Base-by-base conservation (phyloP, 2,797 vertebrate species). In the Acanthurus leucopareius region DNA sequence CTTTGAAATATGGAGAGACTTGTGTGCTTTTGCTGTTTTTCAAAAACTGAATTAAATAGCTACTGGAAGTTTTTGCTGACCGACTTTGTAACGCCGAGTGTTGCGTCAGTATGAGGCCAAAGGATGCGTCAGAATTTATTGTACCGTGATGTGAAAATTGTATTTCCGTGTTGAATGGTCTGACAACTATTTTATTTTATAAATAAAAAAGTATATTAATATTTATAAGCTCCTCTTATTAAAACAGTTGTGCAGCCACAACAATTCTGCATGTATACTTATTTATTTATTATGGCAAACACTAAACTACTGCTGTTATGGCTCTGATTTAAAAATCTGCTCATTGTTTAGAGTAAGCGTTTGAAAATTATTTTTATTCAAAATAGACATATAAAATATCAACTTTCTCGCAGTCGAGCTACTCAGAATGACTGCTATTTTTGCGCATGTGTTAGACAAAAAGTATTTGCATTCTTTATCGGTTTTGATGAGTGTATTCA, bases 1-100 rank as follows among this genome's bases (percentile, higher is more conserved):
- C 77, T 91, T 92, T 93, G 83, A 89, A 92, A 93, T 77, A 79
- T 75, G 35, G 62, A 71, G 73, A 74, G 76, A 89, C 70, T 78
- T 80, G 81, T 44, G 73, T 69, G 83, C 74, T 80, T 73, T 82
- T 74, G 56, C 35, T 85, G 88, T 75, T 73, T 48, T 74, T 38
- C 16, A 68, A 61, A 73, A 73, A 75, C 87, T 72, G 73, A 88
- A 82, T 89, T 87, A 85, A 90, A 75, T 62, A 35, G 32, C 32
- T 35, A 86, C 74, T 92, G 86, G 84, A 86, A 83, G 83, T 77
- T 87, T 89, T 86, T 84, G 47, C 76, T 78, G 58, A 54, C 47
- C 4, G 73, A 73, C 77, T 69, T 78, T 83, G 47, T 82, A 79
- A 78, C 35, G 53, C 47, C 28, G 28, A 81, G 44, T 67, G 53